Evolutionary conservation across 1,140 invertebrate genomes (phyloP).

Genomic region (Listronotus bonariensis): DNA sequence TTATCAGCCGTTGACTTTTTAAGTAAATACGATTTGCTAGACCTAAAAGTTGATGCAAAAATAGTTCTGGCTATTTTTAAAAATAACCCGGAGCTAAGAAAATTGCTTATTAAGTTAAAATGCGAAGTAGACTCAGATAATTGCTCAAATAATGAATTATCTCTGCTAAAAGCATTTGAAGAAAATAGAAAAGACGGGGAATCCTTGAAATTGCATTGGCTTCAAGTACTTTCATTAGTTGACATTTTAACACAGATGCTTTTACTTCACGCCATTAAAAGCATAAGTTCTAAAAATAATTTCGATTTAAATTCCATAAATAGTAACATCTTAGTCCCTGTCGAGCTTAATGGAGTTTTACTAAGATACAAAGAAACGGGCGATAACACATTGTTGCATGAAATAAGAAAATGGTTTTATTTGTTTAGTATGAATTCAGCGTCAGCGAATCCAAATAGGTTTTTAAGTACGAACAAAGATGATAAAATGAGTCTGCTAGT

Average conservation of each 20-base stretch:
- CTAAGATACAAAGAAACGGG: slow-evolving; percentile 22
- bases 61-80: slow-evolving; percentile 8
- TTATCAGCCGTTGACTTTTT: slow-evolving; percentile 15
- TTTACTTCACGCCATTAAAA: slow-evolving; percentile 13
- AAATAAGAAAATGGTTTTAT: slow-evolving; percentile 34
- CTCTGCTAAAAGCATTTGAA: neutral
- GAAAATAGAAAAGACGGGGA: neutral
- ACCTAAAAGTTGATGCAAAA: neutral
- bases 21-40: slow-evolving; percentile 12
- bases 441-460: slow-evolving; percentile 23
- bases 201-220: slow-evolving; percentile 13
- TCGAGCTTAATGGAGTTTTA: slow-evolving; percentile 32
- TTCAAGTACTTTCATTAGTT: slow-evolving; percentile 26
- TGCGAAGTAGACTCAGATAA: neutral
- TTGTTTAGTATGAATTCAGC: slow-evolving; percentile 33
- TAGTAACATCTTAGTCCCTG: slow-evolving; percentile 29
- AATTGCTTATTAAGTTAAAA: slow-evolving; percentile 17
- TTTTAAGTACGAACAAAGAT: slow-evolving; percentile 27
- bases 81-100: slow-evolving; percentile 9
- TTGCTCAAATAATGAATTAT: neutral
- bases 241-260: slow-evolving; percentile 23
- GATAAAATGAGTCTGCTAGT: slow-evolving; percentile 2
- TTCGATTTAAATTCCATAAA: slow-evolving; percentile 15
- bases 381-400: slow-evolving; percentile 35
- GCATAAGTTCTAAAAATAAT: slow-evolving; percentile 5